Base-by-base conservation (phyloP, 2,113 vertebrate genomes). In the Silurus asotus region DNA sequence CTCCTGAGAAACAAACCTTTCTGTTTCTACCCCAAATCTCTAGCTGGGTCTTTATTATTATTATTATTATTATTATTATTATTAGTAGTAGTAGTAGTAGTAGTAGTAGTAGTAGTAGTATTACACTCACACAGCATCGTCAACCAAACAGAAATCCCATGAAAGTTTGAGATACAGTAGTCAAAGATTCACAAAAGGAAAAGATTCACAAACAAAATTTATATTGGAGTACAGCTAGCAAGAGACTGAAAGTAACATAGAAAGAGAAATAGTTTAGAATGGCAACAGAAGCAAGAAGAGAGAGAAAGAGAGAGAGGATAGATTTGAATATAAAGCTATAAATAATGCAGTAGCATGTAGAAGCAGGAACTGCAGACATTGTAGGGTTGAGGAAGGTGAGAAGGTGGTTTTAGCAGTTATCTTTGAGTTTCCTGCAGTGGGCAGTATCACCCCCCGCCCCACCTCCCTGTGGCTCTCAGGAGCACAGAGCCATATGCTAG, bases 381-480 rank as follows among this genome's bases (percentile, higher is more conserved):
- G 55, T 53, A 20, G 14, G 14, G 15, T 74, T 67, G 19, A 23
- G n/a, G 11, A 62, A 84, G 82, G 80, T 91, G 90, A 92, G 81
- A 89, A 82, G 86, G 89, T 78, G 81, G 87, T 90, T 78, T 83
- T 23, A 23, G 70, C 15, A 3, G 49, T 8, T 84, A 84, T 56
- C 65, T 84, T 25, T 48, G 72, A 64, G 70, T 84, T 56, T 80
- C 25, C 74, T 5, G 13, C 79, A 85, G 51, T 62, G 37, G 69
- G 58, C 61, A 86, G 5, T n/a, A 55, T 48, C 20, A 6, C 10
- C 64, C 25, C 83, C 53, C 37, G 2, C 37, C 37, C 37, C 37
- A 37, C 37, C 37, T 37, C 37, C 55, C 37, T 20, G 84, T 77
- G 87, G 85, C n/a, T 9, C 23, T 10, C 28, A 80, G 72, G 72